Conservation (phyloP, 92 coral and sea anemone genomes). For the Muricea muricata region DNA sequence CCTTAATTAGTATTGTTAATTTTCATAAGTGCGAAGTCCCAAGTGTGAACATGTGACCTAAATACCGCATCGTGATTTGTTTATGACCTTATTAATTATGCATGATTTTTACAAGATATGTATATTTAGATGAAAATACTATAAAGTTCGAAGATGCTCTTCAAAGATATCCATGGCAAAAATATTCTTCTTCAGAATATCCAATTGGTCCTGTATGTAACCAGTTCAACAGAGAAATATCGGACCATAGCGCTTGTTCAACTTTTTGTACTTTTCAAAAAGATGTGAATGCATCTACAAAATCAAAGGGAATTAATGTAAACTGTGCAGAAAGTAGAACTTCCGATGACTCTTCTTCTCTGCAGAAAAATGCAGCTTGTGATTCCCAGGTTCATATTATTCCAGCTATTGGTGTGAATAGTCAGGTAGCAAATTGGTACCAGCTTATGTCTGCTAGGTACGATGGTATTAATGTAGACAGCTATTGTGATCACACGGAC, state of each 20-base stretch:
- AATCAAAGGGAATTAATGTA: background rate
- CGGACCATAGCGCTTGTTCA: background rate
- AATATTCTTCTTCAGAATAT: constrained; percentile 2
- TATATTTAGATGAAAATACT: background rate
- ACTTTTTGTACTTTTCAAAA: background rate
- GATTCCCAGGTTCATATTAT: background rate
- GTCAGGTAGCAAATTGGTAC: background rate
- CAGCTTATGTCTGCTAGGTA: background rate
- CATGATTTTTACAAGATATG: background rate
- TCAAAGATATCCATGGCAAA: constrained; percentile 29
- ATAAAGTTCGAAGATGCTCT: background rate
- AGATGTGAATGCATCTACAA: background rate
- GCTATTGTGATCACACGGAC: background rate
- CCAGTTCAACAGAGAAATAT: constrained; percentile 16
- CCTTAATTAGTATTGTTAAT: no score
- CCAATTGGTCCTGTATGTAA: constrained; percentile 24
- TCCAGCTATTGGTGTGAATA: background rate
- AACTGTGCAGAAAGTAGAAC: background rate
- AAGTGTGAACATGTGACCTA: no score
- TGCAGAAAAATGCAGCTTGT: background rate
- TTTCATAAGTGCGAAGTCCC: no score
- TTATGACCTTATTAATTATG: no score
- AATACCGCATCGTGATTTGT: no score
- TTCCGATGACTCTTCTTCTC: background rate
- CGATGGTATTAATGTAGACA: background rate